Base-by-base conservation (phyloP, 2,888 invertebrate species). In the Invenusta paracnida region DNA sequence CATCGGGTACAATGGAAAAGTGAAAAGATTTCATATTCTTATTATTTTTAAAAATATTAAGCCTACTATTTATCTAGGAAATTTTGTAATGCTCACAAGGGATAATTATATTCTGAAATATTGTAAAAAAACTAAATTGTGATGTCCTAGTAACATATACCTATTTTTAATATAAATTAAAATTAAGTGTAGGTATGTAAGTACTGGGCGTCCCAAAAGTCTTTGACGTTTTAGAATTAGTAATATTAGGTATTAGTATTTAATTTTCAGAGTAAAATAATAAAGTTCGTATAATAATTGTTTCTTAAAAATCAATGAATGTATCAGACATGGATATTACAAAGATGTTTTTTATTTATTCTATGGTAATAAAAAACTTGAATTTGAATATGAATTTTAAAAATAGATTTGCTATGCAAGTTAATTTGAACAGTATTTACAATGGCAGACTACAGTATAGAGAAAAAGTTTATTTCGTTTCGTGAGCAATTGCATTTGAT, bases 371-470 rank as follows among this genome's bases (percentile, higher is more conserved):
- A 73, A 5, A 73, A 73, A 73, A 73, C 23, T 73, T 23, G 73
- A 73, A 23, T 73, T 73, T 25, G 2, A 73, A 13, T n/a, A 2
- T 13, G 25, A 73, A n/a, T 25, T 23, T 5, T 73, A 73, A 17
- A 48, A 48, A 17, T 48, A 48, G 48, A 48, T 48, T 48, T 48
- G 48, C 48, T 48, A 48, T 48, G 48, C 48, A 48, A 73, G 73
- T n/a, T 73, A 73, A 73, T 73, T n/a, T 73, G 73, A 73, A 73
- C 73, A 13, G 73, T 73, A 73, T 73, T 73, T 73, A 73, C 11
- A 73, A 73, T 73, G 73, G 73, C 73, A 73, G 27, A 73, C 73
- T 73, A 73, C 73, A 73, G 73, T 73, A 25, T 73, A 73, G 73
- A 73, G 27, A 73, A 73, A 73, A 73, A 25, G 73, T 73, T 73